Conservation (phyloP, 1,140 invertebrate species). For the Chelonus insularis region DNA sequence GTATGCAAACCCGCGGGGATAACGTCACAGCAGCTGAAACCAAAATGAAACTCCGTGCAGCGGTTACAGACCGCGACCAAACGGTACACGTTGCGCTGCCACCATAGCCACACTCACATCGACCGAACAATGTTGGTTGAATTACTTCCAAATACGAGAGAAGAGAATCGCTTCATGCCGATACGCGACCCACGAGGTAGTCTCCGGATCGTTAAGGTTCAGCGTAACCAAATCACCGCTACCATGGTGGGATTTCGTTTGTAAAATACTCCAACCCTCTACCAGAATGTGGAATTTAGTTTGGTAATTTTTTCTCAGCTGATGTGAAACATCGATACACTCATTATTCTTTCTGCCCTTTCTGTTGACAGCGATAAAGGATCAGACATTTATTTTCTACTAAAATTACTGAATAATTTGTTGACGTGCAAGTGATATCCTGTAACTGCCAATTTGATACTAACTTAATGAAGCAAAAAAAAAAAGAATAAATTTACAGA, state of each 20-base stretch:
- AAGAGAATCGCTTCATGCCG: not conserved
- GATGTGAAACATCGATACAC: not conserved
- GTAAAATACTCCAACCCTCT: not conserved
- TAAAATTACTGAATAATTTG: constrained; percentile 4
- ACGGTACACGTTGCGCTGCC: constrained; percentile 14
- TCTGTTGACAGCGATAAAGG: not conserved
- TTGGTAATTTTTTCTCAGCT: not conserved
- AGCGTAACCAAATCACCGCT: constrained; percentile 3
- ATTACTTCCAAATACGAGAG: constrained; percentile 19
- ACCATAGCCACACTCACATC: constrained; percentile 19
- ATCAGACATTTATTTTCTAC: not conserved
- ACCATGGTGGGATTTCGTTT: not conserved
- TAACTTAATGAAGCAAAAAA: not conserved
- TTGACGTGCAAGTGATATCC: not conserved
- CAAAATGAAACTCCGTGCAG: constrained; percentile 18
- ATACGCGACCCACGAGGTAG: not conserved
- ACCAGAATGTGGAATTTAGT: not conserved
- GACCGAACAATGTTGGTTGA: constrained; percentile 29
- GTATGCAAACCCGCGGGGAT: constrained; percentile 28
- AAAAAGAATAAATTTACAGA: not conserved
- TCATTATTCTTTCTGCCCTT: too few relatives aligned
- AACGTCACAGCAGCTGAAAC: constrained; percentile 30
- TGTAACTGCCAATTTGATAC: not conserved
- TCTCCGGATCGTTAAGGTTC: not conserved
- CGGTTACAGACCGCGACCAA: constrained; percentile 8